Evolutionary conservation across 2,113 vertebrate species (phyloP).

Genomic region (Heptranchias perlo): DNA sequence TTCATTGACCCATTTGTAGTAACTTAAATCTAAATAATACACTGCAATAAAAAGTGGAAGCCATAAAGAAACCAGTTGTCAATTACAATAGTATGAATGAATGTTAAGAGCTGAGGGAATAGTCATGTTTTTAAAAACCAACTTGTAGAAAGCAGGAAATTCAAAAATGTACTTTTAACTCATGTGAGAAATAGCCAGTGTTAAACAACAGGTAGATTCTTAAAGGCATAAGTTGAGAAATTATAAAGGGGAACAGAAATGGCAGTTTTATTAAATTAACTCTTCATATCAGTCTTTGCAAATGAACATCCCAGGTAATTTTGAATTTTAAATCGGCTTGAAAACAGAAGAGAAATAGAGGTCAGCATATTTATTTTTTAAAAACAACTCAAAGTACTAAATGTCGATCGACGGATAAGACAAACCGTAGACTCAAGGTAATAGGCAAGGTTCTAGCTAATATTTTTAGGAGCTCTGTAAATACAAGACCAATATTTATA

Average conservation of each 20-base stretch:
- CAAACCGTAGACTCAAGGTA: too few relatives aligned
- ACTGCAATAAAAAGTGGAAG: background rate
- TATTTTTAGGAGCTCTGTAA: background rate
- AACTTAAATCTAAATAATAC: background rate
- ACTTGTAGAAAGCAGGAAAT: background rate
- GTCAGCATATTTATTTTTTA: background rate
- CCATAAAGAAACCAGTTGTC: background rate
- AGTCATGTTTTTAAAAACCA: background rate
- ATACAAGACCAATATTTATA: background rate
- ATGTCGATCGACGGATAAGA: too few relatives aligned
- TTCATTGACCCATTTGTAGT: background rate
- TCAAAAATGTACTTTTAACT: background rate
- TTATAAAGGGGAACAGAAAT: background rate
- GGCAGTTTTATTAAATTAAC: background rate
- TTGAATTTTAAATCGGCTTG: background rate
- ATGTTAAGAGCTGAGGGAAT: background rate
- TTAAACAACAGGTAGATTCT: too few relatives aligned
- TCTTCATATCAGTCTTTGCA: too few relatives aligned
- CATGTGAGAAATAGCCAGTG: too few relatives aligned
- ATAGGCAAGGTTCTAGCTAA: too few relatives aligned
- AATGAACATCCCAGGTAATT: background rate
- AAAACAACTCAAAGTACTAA: background rate
- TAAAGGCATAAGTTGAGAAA: too few relatives aligned
- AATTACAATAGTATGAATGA: background rate
- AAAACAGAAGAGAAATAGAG: background rate